phyloP scores from a whole-genome alignment of 2,888 invertebrate species.

The Linnaemya tessellans region DNA sequence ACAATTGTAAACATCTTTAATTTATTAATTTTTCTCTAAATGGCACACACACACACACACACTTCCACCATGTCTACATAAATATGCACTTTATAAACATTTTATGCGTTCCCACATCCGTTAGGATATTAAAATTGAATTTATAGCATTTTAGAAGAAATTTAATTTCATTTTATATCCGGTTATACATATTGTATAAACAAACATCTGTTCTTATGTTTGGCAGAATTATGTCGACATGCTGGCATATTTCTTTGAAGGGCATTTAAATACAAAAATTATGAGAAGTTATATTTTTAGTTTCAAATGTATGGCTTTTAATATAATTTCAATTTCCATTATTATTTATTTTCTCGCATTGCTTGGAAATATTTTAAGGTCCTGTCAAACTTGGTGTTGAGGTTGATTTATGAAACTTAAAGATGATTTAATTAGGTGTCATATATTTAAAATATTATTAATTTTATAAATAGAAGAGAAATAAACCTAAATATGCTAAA shows the following conservation, averaged over 20 bases:
- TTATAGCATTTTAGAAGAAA: slow-evolving; percentile 67
- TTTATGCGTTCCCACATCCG: slow-evolving; percentile 64
- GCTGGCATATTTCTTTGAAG: not conserved
- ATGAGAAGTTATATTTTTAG: not conserved
- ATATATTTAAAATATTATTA: too few species aligned
- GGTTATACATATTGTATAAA: slow-evolving; percentile 36
- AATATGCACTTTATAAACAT: slow-evolving; percentile 28
- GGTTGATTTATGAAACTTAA: not conserved
- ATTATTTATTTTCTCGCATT: not conserved
- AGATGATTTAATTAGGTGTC: too few species aligned
- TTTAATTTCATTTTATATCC: slow-evolving; percentile 66
- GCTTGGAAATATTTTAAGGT: not conserved
- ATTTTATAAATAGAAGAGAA: too few species aligned
- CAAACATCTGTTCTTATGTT: not conserved
- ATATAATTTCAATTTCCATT: not conserved
- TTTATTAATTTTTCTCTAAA: too few species aligned
- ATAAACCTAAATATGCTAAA: too few species aligned
- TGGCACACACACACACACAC: too few species aligned
- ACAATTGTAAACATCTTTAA: not conserved
- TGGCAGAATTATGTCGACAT: not conserved
- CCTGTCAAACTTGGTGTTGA: not conserved
- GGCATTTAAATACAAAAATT: slow-evolving; percentile 1
- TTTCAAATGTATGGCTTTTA: not conserved
- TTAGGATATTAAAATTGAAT: slow-evolving; percentile 70
- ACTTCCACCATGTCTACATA: too few species aligned